Evolutionary conservation across 2,113 vertebrate genomes (phyloP), one percentile per base, ranked within the genome.

Genomic region (Penelope pileata): DNA sequence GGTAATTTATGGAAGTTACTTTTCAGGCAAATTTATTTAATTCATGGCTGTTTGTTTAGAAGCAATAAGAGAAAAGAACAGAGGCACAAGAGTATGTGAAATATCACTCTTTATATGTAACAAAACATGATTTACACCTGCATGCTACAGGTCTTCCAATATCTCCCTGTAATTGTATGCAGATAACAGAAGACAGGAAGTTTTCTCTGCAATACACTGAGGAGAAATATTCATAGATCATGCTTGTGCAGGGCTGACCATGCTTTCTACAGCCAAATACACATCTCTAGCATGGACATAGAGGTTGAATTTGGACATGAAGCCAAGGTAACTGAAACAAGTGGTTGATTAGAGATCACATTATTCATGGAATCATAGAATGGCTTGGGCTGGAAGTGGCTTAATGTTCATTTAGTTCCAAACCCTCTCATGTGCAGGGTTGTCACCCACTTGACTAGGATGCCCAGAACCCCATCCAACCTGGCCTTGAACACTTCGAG

Each of bases 111-210:
- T 16, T 32, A 9, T 3, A 32, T 29, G 12, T 22, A 51, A 26
- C 27, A 29, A 26, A 17, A 11, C 24, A 18, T 7, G 43, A 47
- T 6, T 23, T 45, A n/a, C 5, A 7, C 12, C 6, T 51, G 32
- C 18, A 32, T 64, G 29, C 10, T 45, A 12, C 0, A 0, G 13
- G 29, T 58, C 16, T 50, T 64, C 16, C 15, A 42, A 3, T 45
- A 36, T 36, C 15, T 38, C 38, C 32, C 3, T 64, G 58, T 11
- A 45, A 21, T 40, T 66, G 23, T 30, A 16, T 1, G 1, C 23
- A 38, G 0, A 0, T 59, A 29, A 27, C 23, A 59, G 43, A 32
- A 53, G 26, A 27, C 4, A 47, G 36, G 23, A 51, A 0, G 1
- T 24, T 60, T 67, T 67, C 13, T 45, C 9, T 27, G 48, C 11